Conservation (phyloP, 2,888 invertebrate species). For the Apodemia mormo region DNA sequence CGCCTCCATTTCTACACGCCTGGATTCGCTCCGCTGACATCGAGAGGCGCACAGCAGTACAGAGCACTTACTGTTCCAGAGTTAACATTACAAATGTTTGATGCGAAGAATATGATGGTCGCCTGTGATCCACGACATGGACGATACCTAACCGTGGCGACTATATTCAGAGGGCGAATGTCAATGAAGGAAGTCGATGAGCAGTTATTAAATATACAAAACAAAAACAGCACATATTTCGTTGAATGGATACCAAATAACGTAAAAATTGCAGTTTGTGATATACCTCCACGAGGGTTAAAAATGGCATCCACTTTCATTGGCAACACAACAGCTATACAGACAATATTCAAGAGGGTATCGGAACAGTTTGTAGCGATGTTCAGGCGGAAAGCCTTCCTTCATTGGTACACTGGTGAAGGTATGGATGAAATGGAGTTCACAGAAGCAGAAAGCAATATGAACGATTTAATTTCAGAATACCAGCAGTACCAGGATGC, state of each 20-base stretch:
- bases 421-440: conserved; percentile 97
- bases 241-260: conserved; percentile 92
- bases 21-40: conserved; percentile 86
- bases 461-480: conserved; percentile 87
- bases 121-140: conserved; percentile 96
- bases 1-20: conserved; percentile 81
- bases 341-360: conserved; percentile 92
- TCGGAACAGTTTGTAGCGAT: conserved; percentile 94
- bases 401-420: conserved; percentile 97
- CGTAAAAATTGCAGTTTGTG: conserved; percentile 90
- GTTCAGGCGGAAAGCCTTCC: conserved; percentile 97
- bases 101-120: conserved; percentile 92
- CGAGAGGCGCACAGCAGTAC: conserved; percentile 93
- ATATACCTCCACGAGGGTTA: conserved; percentile 87
- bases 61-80: conserved; percentile 95
- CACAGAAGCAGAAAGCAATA: conserved; percentile 94
- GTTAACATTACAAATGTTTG: conserved; percentile 84
- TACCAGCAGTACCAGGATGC: conserved; percentile 89
- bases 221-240: conserved; percentile 89
- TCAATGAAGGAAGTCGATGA: conserved; percentile 96
- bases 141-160: conserved; percentile 93
- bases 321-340: conserved; percentile 92
- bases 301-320: conserved; percentile 95
- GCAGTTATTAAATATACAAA: conserved; percentile 89
- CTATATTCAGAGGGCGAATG: conserved; percentile 94